phyloP scores from a whole-genome alignment of 2,888 invertebrate species.

The Trilocha varians region DNA sequence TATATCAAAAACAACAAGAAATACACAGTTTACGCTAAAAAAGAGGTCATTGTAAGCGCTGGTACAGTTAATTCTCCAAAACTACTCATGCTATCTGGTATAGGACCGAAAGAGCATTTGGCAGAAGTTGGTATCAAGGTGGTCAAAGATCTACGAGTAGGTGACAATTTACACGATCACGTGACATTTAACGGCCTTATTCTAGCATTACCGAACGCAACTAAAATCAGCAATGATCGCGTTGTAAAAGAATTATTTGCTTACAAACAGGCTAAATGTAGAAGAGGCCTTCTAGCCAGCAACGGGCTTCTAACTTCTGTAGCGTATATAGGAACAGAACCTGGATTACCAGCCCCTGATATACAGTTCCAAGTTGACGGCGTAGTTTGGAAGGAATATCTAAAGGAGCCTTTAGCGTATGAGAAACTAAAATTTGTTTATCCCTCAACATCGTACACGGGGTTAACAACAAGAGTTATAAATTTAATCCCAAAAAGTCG shows the following conservation, averaged over 20 bases:
- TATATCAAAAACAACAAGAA: conserved; percentile 25
- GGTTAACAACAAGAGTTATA: conserved; percentile 69
- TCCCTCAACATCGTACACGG: conserved; percentile 75
- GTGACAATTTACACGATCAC: conserved; percentile 53
- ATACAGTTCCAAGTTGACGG: conserved; percentile 72
- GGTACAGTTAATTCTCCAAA: conserved; percentile 47
- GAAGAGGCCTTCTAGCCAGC: conserved; percentile 62
- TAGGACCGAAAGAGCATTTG: conserved; percentile 43
- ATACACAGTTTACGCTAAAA: conserved; percentile 34
- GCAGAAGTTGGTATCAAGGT: conserved; percentile 31
- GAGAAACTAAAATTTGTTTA: conserved; percentile 36
- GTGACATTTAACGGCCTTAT: conserved; percentile 57
- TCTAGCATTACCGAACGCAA: conserved; percentile 65
- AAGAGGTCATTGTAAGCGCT: conserved; percentile 45
- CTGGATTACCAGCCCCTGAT: conserved; percentile 69
- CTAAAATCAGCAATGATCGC: conserved; percentile 44
- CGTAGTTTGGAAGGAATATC: conserved; percentile 60
- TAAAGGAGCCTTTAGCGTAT: conserved; percentile 51
- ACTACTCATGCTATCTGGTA: conserved; percentile 48
- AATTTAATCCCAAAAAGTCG: conserved; percentile 75
- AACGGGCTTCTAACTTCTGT: conserved; percentile 70
- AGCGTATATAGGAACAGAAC: conserved; percentile 70
- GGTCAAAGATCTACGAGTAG: conserved; percentile 41
- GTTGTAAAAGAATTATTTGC: conserved; percentile 44
- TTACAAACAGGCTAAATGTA: conserved; percentile 38